Evolutionary conservation across 2,113 vertebrate genomes (phyloP).

Genomic region (Zeus faber): DNA sequence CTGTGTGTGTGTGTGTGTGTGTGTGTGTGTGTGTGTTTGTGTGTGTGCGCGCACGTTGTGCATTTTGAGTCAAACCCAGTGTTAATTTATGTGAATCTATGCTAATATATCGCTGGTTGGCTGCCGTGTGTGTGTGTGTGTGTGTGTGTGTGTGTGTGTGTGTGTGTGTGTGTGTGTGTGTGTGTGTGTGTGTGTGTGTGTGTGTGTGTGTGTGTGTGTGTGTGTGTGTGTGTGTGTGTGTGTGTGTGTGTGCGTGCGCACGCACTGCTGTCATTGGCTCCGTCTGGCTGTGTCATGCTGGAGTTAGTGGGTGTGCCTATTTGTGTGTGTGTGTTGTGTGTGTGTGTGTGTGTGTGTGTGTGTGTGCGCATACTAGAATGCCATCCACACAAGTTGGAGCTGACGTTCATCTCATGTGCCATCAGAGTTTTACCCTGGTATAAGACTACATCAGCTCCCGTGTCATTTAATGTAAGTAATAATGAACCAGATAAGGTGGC

Average conservation of each 20-base stretch:
- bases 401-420: too few species aligned
- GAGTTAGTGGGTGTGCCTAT: not conserved
- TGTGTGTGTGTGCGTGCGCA: constrained; percentile 16
- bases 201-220: constrained; percentile 4
- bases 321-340: constrained; percentile 7
- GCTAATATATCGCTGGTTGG: not conserved
- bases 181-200: constrained; percentile 5
- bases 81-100: not conserved
- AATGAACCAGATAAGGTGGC: too few species aligned
- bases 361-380: too few species aligned
- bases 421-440: too few species aligned
- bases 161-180: not conserved
- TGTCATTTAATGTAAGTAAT: too few species aligned
- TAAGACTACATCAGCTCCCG: too few species aligned
- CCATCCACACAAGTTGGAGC: too few species aligned
- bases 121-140: not conserved
- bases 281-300: not conserved
- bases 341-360: not conserved
- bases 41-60: not conserved
- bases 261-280: constrained; percentile 11
- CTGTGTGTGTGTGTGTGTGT: not conserved
- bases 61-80: not conserved
- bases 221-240: constrained; percentile 10
- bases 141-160: constrained; percentile 2
- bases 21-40: constrained; percentile 2